Percentiles rank a stretch among this genome's conserved stretches.
Evolutionary conservation across 1,140 invertebrate species (phyloP).

Genomic region (Saccostrea glomerata): DNA sequence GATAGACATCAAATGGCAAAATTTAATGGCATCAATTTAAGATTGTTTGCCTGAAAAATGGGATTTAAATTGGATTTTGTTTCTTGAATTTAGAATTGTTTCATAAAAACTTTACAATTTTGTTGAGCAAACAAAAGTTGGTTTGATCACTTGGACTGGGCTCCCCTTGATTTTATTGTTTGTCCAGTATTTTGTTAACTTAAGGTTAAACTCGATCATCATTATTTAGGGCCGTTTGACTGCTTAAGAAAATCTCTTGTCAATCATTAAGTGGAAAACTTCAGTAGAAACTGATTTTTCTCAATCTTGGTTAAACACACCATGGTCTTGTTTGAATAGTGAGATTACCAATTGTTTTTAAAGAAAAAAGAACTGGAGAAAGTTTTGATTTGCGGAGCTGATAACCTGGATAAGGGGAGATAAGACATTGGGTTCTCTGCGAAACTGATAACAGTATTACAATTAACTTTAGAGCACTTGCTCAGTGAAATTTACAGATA

Average conservation of each 20-base stretch:
- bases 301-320: neutral
- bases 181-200: neutral
- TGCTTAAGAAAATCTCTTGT: neutral
- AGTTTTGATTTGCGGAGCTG: conserved; percentile 2
- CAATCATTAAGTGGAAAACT: neutral
- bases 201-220: conserved; percentile 4
- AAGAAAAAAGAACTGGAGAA: neutral
- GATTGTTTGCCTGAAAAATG: neutral
- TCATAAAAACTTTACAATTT: neutral
- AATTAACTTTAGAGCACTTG: neutral
- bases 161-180: neutral
- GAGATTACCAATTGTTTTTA: neutral
- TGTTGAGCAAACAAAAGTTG: conserved; percentile 4
- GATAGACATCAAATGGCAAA: neutral
- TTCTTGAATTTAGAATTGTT: neutral
- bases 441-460: neutral
- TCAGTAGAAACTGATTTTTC: neutral
- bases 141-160: neutral
- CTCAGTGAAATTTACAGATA: neutral
- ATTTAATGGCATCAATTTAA: neutral
- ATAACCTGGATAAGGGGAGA: neutral
- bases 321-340: neutral
- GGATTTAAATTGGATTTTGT: neutral
- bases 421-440: neutral
- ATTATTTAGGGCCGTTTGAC: neutral